phyloP scores from a whole-genome alignment of 2,888 invertebrate genomes.

The Scrobipalpa atriplicella region DNA sequence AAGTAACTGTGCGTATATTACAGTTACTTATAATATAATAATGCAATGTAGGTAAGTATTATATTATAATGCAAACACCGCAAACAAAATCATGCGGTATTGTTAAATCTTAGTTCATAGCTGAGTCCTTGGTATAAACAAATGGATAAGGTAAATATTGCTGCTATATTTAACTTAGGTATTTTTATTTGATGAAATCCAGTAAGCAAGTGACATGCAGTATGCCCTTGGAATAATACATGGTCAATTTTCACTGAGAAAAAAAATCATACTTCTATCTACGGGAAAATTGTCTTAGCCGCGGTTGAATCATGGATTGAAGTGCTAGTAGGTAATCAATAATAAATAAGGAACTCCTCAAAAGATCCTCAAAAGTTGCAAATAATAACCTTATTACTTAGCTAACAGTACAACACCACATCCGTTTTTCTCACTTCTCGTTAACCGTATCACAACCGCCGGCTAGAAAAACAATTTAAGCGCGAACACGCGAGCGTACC shows the following conservation, averaged over 20 bases:
- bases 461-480: slow-evolving; percentile 29
- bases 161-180: too few species aligned
- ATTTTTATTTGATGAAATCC: too few species aligned
- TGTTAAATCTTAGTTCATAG: not conserved
- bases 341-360: too few species aligned
- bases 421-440: slow-evolving; percentile 4
- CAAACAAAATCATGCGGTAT: not conserved
- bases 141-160: not conserved
- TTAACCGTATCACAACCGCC: slow-evolving; percentile 20
- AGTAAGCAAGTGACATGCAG: too few species aligned
- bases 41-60: too few species aligned
- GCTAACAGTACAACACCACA: not conserved
- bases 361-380: too few species aligned
- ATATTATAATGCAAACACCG: not conserved
- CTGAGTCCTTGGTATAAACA: not conserved
- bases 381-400: not conserved
- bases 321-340: too few species aligned
- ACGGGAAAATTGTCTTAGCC: not conserved
- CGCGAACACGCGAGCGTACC: slow-evolving; percentile 22
- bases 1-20: too few species aligned
- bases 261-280: not conserved
- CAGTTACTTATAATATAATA: too few species aligned
- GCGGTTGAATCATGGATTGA: not conserved
- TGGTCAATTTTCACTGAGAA: not conserved
- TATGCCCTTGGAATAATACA: too few species aligned